phyloP scores from a whole-genome alignment of 2,797 vertebrate genomes.

The Aplochiton taeniatus region DNA sequence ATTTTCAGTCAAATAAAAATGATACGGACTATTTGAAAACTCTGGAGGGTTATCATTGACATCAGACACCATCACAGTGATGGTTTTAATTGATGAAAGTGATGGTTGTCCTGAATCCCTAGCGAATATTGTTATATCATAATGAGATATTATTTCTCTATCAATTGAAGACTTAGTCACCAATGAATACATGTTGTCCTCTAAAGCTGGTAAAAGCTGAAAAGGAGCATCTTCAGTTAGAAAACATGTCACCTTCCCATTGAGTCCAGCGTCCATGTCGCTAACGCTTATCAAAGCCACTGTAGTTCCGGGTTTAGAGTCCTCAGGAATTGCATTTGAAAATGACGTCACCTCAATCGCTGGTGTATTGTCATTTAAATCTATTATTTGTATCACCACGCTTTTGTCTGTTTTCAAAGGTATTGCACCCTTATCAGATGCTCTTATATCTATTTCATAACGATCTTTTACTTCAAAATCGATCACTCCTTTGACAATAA shows the following conservation, averaged over 20 bases:
- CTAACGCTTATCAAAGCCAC: slow-evolving; percentile 62
- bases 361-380: slow-evolving; percentile 68
- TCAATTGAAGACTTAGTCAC: slow-evolving; percentile 43
- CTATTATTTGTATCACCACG: slow-evolving; percentile 60
- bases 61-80: slow-evolving; percentile 40
- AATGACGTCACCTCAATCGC: slow-evolving; percentile 59
- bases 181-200: slow-evolving; percentile 51
- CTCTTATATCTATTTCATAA: slow-evolving; percentile 65
- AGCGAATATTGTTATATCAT: slow-evolving; percentile 39
- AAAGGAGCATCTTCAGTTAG: slow-evolving; percentile 38
- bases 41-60: slow-evolving; percentile 56
- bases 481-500: slow-evolving; percentile 60
- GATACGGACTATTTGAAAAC: slow-evolving; percentile 41
- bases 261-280: slow-evolving; percentile 58
- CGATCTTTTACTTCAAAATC: slow-evolving; percentile 67
- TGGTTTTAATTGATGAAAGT: slow-evolving; percentile 19
- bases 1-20: slow-evolving; percentile 57
- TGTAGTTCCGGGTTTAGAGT: slow-evolving; percentile 39
- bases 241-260: slow-evolving; percentile 53
- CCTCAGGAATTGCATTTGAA: slow-evolving; percentile 52
- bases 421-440: slow-evolving; percentile 63
- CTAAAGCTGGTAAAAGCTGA: slow-evolving; percentile 51
- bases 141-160: slow-evolving; percentile 32
- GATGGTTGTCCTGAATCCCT: slow-evolving; percentile 38
- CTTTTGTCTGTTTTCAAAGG: slow-evolving; percentile 60